Evolutionary conservation across 2,113 vertebrate species (phyloP), one percentile per base, ranked within the genome.

Genomic region (Xiphophorus hellerii): DNA sequence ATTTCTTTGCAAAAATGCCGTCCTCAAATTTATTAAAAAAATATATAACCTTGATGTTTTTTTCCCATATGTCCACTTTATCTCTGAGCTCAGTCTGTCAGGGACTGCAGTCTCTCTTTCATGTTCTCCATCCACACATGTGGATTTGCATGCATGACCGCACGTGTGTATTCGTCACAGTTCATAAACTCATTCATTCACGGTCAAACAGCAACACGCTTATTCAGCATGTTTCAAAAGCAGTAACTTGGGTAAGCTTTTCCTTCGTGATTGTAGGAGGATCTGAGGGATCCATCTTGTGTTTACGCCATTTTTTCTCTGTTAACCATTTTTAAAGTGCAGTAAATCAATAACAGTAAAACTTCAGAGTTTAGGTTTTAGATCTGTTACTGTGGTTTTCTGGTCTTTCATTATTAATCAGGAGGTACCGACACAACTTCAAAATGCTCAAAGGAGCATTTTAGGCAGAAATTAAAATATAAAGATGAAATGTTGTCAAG

Each of bases 181-280:
- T 48, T 48, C 44, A 48, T 48, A 48, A 48, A 48, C 44, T 48
- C 81, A 69, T 22, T 66, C 35, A 61, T 71, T 70, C n/a, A 15
- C 63, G 61, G 69, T 84, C 67, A 85, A 73, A 75, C 82, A 67
- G 73, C 81, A 80, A 79, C 84, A 75, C 84, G 85, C 85, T 66
- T 22, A 81, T 76, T 92, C 87, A 88, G 84, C 88, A 83, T 79
- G 81, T 87, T 68, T 42, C 29, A 67, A 66, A 44, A 67, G 81
- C 76, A 37, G 66, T 77, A 81, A 86, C 85, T 80, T 82, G 83
- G 84, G 77, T 77, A 73, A 82, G 66, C 70, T 84, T 88, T 89
- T 90, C 83, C 86, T 87, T 77, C 83, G 67, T 85, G 80, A 73
- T 68, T 84, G 83, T 78, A 73, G 84, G 60, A 74, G 76, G 72